Evolutionary conservation across 2,888 invertebrate genomes (phyloP).

Genomic region (Leptogaster cylindrica): DNA sequence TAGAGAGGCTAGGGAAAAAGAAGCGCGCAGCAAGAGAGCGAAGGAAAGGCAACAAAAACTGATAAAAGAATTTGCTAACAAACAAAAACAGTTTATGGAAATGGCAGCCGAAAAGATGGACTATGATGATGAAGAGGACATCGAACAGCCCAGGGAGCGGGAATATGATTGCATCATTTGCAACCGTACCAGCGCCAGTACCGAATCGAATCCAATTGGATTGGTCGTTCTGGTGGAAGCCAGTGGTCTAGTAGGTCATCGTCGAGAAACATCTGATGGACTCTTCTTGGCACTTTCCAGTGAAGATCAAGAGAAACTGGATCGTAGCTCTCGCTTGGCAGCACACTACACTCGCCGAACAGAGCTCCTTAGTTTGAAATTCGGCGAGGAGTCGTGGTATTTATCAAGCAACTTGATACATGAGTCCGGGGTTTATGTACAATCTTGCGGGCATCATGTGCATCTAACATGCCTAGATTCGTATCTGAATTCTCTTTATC

Average conservation of each 20-base stretch:
- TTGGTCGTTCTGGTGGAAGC: slow-evolving; percentile 85
- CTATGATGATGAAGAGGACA: slow-evolving; percentile 67
- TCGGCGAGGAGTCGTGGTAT: slow-evolving; percentile 81
- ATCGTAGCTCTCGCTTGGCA: slow-evolving; percentile 71
- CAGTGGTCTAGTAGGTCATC: slow-evolving; percentile 87
- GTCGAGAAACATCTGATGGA: slow-evolving; percentile 62
- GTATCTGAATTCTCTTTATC: slow-evolving; percentile 84
- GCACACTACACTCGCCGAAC: slow-evolving; percentile 79
- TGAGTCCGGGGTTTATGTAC: slow-evolving; percentile 91
- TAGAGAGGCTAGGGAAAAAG: slow-evolving; percentile 71
- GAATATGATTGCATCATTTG: slow-evolving; percentile 97
- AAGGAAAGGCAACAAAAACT: slow-evolving; percentile 89
- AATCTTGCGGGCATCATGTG: slow-evolving; percentile 96
- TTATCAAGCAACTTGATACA: slow-evolving; percentile 81
- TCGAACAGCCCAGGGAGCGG: slow-evolving; percentile 67
- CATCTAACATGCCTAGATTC: slow-evolving; percentile 93
- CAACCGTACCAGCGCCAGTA: slow-evolving; percentile 86
- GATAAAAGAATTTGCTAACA: slow-evolving; percentile 91
- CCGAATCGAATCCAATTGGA: slow-evolving; percentile 83
- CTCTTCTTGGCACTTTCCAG: slow-evolving; percentile 68
- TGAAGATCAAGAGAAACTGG: slow-evolving; percentile 67
- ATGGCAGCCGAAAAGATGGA: slow-evolving; percentile 72
- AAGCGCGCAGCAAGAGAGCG: slow-evolving; percentile 82
- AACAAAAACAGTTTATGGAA: slow-evolving; percentile 91
- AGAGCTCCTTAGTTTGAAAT: slow-evolving; percentile 77